Base-by-base conservation (phyloP, 1,140 invertebrate genomes). In the Lutraria rhynchaena region DNA sequence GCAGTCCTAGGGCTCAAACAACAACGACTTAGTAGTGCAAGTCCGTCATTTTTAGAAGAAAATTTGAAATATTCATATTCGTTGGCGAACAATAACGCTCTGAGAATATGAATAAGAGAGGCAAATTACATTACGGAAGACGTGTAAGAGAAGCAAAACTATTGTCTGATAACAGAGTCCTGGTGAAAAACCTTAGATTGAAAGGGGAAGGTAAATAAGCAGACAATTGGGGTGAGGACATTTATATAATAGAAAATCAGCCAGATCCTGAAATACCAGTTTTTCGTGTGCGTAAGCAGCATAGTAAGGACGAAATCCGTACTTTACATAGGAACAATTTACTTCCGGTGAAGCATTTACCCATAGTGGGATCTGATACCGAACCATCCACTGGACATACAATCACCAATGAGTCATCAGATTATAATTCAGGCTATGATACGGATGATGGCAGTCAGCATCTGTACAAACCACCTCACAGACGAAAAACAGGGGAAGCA, bases 161-260 rank as follows among this genome's bases (percentile, higher is more conserved):
- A 13, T 58, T 27, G 55, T 11, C 15, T 11, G 55, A 22, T 17
- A 22, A 58, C 24, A 58, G 55, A 27, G 55, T 58, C 24, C 55
- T 58, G 46, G 55, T 58, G 15, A 17, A 27, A 27, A 58, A 58
- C 24, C 15, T 58, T 27, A 22, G 55, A 19, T 22, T 58, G 15
- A 58, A 58, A 22, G 55, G 55, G 55, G 24, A 58, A 58, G 11
- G 24, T 27, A 58, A 58, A 49, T n/a, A 13, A 49, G 46, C 46
- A 13, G 46, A 49, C 46, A n/a, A 13, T n/a, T 49, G 55, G 55
- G 24, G 11, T 17, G 55, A 58, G 55, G 15, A 58, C 24, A 22
- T 58, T 22, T 58, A 17, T 58, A 27, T 58, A 11, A 27, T 58
- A 19, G 55, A 15, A 19, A 22, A 58, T 17, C 55, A 58, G 24